These are phyloP conservation scores for Cheilosia variabilis DNA, from an alignment of 2,888 invertebrate genomes.

Conservation along the genomic window DNA sequence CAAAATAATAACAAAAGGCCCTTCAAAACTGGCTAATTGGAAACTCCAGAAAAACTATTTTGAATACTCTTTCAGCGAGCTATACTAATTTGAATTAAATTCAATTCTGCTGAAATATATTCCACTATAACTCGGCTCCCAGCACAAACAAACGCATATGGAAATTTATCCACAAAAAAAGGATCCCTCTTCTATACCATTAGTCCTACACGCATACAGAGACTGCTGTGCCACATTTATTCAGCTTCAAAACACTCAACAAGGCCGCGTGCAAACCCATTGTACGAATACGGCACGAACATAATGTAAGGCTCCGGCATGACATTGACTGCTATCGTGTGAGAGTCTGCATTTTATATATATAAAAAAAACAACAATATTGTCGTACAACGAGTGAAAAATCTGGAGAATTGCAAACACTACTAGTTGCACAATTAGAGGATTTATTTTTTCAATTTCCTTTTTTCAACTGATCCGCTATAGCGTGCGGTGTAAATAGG, in stretches of 20 bases:
- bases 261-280: conserved; percentile 14
- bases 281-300: conserved; percentile 13
- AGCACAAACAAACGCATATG: neutral
- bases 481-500: too few relatives aligned
- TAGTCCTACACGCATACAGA: neutral
- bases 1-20: too few relatives aligned
- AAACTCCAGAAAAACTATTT: too few relatives aligned
- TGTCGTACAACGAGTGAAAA: conserved; percentile 31
- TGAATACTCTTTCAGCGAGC: too few relatives aligned
- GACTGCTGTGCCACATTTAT: neutral
- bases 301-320: conserved; percentile 21
- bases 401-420: conserved; percentile 22
- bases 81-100: too few relatives aligned
- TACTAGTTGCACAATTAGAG: conserved; percentile 33
- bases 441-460: neutral
- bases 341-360: conserved; percentile 9
- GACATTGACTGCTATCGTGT: conserved; percentile 29
- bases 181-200: neutral
- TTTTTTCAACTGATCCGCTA: too few relatives aligned
- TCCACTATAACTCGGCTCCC: too few relatives aligned
- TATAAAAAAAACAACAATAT: neutral
- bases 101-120: too few relatives aligned
- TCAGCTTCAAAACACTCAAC: conserved; percentile 7
- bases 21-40: too few relatives aligned
- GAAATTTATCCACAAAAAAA: neutral